These are phyloP conservation scores for Scaptomyza pallida DNA, from an alignment of 1,140 invertebrate genomes.

Conservation along the genomic window DNA sequence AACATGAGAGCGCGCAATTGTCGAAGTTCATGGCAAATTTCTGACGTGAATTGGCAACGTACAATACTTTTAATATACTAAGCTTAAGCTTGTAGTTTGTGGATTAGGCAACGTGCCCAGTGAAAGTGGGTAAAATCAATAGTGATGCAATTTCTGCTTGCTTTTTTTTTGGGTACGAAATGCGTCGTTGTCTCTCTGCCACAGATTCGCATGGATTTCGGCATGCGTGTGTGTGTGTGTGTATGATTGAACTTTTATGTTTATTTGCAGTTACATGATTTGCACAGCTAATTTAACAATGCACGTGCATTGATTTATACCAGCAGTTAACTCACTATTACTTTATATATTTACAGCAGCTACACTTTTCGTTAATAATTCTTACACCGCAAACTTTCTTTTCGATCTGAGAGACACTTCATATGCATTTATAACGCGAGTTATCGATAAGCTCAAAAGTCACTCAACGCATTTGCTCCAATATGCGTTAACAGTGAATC, in stretches of 20 bases:
- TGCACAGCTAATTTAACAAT: background rate
- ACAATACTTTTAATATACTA: slow-evolving; percentile 16
- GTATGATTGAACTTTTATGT: slow-evolving; percentile 30
- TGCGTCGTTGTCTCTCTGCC: slow-evolving; percentile 19
- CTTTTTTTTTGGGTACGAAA: slow-evolving; percentile 28
- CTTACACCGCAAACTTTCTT: slow-evolving; percentile 47
- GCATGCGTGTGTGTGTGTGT: slow-evolving; percentile 11
- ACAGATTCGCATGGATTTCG: slow-evolving; percentile 39
- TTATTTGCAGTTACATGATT: slow-evolving; percentile 27
- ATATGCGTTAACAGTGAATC: too few relatives aligned
- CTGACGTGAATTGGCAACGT: slow-evolving; percentile 45
- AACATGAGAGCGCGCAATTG: slow-evolving; percentile 46
- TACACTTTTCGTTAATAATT: slow-evolving; percentile 46
- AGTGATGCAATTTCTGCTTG: slow-evolving; percentile 58
- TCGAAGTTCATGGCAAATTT: slow-evolving; percentile 43
- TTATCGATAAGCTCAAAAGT: slow-evolving; percentile 29
- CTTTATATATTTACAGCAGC: slow-evolving; percentile 34
- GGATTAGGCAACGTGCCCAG: slow-evolving; percentile 39
- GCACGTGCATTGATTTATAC: background rate
- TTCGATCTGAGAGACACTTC: slow-evolving; percentile 31
- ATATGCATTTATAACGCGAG: slow-evolving; percentile 40
- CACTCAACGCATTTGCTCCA: background rate
- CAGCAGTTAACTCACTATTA: slow-evolving; percentile 37
- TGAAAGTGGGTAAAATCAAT: slow-evolving; percentile 81
- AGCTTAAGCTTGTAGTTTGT: slow-evolving; percentile 12